phyloP scores from a whole-genome alignment of 2,113 vertebrate genomes.

The Aphelocoma coerulescens region DNA sequence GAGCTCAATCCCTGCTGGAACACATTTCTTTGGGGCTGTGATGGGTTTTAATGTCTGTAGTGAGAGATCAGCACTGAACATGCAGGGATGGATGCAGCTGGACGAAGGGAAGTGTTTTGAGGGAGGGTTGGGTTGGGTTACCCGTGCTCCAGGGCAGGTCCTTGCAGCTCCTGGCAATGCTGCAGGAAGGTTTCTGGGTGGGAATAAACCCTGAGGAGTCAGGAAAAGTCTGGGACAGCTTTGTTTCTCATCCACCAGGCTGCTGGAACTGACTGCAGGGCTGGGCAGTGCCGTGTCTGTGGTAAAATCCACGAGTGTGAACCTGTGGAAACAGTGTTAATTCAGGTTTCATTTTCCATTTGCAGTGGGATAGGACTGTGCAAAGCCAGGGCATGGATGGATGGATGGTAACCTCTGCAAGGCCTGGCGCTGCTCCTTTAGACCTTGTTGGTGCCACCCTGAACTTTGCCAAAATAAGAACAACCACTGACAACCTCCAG shows the following conservation, averaged over 20 bases:
- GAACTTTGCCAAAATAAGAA: background rate
- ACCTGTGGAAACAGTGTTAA: background rate
- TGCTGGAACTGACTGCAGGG: background rate
- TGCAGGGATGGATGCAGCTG: background rate
- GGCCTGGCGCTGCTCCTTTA: background rate
- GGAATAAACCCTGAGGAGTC: background rate
- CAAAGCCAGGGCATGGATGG: background rate
- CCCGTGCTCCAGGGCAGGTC: background rate
- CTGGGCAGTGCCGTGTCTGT: background rate
- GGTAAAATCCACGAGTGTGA: background rate
- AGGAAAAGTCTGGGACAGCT: background rate
- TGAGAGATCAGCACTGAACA: background rate
- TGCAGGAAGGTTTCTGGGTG: background rate
- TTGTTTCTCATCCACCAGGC: background rate
- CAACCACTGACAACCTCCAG: background rate
- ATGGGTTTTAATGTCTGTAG: fast-evolving
- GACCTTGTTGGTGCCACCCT: background rate
- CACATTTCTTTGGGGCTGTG: fast-evolving
- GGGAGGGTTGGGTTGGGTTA: background rate
- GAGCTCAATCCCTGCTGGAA: background rate
- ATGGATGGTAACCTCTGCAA: background rate
- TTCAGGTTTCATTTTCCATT: background rate
- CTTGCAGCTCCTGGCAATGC: background rate
- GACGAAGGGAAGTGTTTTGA: background rate
- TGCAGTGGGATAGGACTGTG: background rate